Conservation (phyloP, 2,888 invertebrate genomes). For the Orthosia gothica region DNA sequence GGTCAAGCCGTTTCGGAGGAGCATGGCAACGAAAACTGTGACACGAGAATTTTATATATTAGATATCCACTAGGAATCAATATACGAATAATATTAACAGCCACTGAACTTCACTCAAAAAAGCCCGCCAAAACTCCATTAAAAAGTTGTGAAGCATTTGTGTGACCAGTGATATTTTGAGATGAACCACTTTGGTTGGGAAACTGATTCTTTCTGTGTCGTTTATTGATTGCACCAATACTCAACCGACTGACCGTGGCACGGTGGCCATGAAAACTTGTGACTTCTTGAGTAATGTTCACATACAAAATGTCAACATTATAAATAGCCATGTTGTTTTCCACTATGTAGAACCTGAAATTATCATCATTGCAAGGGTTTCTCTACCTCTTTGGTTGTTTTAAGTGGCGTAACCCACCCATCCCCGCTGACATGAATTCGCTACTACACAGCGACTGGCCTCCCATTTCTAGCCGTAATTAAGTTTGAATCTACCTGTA, state of each 20-base stretch:
- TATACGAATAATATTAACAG: too few relatives aligned
- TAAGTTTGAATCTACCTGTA: neutral
- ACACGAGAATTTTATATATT: too few relatives aligned
- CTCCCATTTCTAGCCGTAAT: too few relatives aligned
- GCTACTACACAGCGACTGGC: too few relatives aligned
- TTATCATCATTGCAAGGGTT: too few relatives aligned
- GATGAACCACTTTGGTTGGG: neutral
- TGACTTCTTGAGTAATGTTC: constrained; percentile 50
- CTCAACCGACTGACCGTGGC: constrained; percentile 38
- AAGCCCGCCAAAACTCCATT: neutral
- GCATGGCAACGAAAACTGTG: too few relatives aligned
- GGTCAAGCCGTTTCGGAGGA: too few relatives aligned
- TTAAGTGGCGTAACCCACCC: too few relatives aligned
- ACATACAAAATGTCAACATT: constrained; percentile 34
- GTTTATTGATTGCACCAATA: constrained; percentile 48
- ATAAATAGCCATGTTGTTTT: neutral
- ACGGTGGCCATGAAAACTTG: constrained; percentile 45
- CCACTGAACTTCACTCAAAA: too few relatives aligned
- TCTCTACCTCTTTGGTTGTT: neutral
- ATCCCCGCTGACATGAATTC: too few relatives aligned
- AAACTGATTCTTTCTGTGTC: constrained; percentile 6
- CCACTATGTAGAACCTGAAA: neutral
- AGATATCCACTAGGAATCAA: too few relatives aligned
- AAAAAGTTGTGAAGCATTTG: neutral
- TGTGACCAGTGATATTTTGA: neutral